Base-by-base conservation (phyloP, 2,888 invertebrate genomes). In the Ormyrus thymus region DNA sequence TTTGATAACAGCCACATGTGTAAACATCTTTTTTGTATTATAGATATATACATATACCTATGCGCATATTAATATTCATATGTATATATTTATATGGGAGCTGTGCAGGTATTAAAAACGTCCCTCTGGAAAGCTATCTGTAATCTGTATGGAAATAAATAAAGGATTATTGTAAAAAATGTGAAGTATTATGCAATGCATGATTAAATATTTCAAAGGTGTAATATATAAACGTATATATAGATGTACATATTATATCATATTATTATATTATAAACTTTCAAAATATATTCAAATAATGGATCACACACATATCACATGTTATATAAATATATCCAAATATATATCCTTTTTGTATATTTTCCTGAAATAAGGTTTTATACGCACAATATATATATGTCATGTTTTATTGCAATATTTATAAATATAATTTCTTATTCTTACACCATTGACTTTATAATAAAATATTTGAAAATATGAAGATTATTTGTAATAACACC, bases 131-230 rank as follows among this genome's bases (percentile, higher is more conserved):
- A 89, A 90, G 87, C 88, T 90, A 90, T 89, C 87, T 89, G 88
- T 89, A 89, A 90, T 89, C 89, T 88, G 88, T 89, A 89, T 89
- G 89, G 76, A 89, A 90, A 90, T 89, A 89, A 88, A 89, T 84
- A 88, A 87, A 88, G 82, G 84, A 89, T 88, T 87, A 86, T 86
- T 86, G 85, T 85, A 86, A 86, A 85, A 85, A 86, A 81, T 83
- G 83, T 84, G 83, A 83, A 53, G 53, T 58, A 7, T 50, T 45
- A 58, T 50, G 51, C 71, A 6, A 50, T 64, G 55, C 55, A 11
- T 64, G 13, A 50, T 69, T 83, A 76, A 83, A 83, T 68, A 82
- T 83, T 84, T 87, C 87, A 87, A 87, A 86, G 87, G 87, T 87
- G 88, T 87, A 88, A 86, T 84, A 84, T 84, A 83, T 83, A 81